Conservation (phyloP, 2,888 invertebrate species). For the Drosophila greeni region DNA sequence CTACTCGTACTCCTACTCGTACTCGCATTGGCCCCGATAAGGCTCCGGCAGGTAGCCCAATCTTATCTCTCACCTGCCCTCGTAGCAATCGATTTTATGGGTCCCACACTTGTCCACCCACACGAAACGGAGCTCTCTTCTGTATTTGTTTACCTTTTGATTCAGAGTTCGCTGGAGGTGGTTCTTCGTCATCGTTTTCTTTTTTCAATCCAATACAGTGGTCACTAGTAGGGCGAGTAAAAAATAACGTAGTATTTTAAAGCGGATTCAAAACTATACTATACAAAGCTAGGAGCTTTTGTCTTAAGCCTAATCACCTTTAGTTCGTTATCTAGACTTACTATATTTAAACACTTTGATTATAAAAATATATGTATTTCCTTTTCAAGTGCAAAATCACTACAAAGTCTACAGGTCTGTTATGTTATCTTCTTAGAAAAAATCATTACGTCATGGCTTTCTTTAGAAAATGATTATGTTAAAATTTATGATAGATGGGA, state of each 20-base stretch:
- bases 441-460: neutral
- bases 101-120: constrained; percentile 23
- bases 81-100: constrained; percentile 27
- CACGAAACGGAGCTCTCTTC: constrained; percentile 4
- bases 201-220: constrained; percentile 2
- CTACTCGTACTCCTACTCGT: constrained; percentile 6
- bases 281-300: neutral
- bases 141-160: constrained; percentile 27
- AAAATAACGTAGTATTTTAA: neutral
- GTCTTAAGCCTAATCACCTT: neutral
- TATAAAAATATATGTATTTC: constrained; percentile 4
- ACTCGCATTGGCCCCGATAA: constrained; percentile 19
- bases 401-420: neutral
- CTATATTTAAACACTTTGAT: constrained; percentile 2
- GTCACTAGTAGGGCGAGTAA: neutral
- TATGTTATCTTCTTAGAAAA: neutral
- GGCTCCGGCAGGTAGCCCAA: constrained; percentile 11
- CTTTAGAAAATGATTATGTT: neutral
- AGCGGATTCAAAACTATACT: neutral
- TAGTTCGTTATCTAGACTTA: constrained; percentile 1
- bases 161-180: constrained; percentile 17
- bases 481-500: neutral
- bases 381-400: constrained; percentile 3
- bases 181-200: constrained; percentile 14
- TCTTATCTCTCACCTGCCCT: constrained; percentile 25